A percentile compares a stretch with the other conserved stretches of the same genome.
phyloP scores from a whole-genome alignment of 2,888 invertebrate genomes.

The Archips xylosteana region DNA sequence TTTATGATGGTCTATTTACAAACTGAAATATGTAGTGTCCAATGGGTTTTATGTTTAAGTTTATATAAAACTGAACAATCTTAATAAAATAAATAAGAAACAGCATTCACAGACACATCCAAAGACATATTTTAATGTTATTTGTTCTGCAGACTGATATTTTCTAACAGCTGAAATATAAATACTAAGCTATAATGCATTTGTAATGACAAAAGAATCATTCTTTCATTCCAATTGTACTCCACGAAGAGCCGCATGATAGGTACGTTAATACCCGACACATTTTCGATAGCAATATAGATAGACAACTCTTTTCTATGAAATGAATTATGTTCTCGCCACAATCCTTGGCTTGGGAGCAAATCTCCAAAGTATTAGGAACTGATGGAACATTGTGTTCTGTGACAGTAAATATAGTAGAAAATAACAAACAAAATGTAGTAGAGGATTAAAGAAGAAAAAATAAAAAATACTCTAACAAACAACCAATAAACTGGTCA shows the following conservation, averaged over 20 bases:
- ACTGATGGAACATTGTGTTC: neutral
- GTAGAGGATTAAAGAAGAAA: neutral
- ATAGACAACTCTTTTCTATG: neutral
- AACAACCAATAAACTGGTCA: neutral
- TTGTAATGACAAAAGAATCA: conserved; percentile 5
- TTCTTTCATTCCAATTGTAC: neutral
- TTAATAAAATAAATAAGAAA: neutral
- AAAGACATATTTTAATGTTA: neutral
- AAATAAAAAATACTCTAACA: neutral
- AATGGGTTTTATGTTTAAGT: neutral
- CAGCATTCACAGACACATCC: neutral
- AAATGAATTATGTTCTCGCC: neutral
- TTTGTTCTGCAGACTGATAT: neutral
- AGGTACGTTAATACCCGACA: neutral
- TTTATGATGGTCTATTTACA: too few species aligned
- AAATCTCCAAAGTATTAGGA: neutral
- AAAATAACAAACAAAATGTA: neutral
- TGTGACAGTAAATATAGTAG: neutral
- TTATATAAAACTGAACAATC: neutral
- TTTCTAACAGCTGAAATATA: neutral
- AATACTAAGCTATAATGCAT: neutral
- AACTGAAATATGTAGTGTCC: neutral
- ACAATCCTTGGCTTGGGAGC: neutral
- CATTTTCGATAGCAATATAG: neutral
- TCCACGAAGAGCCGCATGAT: neutral